These are phyloP conservation scores for Hemithea aestivaria DNA, from an alignment of 2,888 invertebrate species.

Conservation along the genomic window DNA sequence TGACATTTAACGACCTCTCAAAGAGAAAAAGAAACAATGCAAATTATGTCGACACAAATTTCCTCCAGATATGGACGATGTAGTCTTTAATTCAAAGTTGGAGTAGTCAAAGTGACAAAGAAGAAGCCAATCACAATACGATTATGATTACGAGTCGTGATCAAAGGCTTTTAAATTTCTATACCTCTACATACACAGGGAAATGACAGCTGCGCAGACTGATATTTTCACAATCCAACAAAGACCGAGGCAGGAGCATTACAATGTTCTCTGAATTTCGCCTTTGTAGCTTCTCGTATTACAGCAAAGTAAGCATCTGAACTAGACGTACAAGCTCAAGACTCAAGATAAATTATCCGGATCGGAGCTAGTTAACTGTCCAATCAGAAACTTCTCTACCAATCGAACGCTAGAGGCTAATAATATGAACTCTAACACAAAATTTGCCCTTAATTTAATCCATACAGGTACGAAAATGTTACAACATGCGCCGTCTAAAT, in stretches of 20 bases:
- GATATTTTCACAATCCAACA: slow-evolving; percentile 2
- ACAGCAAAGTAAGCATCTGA: slow-evolving; percentile 15
- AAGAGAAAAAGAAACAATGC: no score
- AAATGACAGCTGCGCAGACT: no score
- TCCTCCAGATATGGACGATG: no score
- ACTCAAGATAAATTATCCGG: slow-evolving; percentile 22
- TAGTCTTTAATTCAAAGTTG: no score
- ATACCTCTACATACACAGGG: no score
- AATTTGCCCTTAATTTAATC: background rate
- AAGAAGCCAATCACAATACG: no score
- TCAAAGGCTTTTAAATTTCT: no score
- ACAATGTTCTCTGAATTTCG: slow-evolving; percentile 5
- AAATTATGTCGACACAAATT: no score
- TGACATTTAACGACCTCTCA: no score
- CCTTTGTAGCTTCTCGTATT: slow-evolving; percentile 3
- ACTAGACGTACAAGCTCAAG: slow-evolving; percentile 17
- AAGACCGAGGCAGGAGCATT: slow-evolving; percentile 1
- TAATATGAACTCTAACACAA: slow-evolving; percentile 12
- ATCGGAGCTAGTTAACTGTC: slow-evolving; percentile 18
- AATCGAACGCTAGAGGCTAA: slow-evolving; percentile 19
- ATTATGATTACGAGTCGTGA: no score
- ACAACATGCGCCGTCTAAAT: slow-evolving; percentile 6
- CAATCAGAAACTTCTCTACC: slow-evolving; percentile 23
- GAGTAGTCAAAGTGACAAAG: no score
- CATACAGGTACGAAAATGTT: slow-evolving; percentile 2